Evolutionary conservation across 92 coral and sea anemone genomes (phyloP), one percentile per base, ranked within the genome.

Genomic region (Palythoa grandis): DNA sequence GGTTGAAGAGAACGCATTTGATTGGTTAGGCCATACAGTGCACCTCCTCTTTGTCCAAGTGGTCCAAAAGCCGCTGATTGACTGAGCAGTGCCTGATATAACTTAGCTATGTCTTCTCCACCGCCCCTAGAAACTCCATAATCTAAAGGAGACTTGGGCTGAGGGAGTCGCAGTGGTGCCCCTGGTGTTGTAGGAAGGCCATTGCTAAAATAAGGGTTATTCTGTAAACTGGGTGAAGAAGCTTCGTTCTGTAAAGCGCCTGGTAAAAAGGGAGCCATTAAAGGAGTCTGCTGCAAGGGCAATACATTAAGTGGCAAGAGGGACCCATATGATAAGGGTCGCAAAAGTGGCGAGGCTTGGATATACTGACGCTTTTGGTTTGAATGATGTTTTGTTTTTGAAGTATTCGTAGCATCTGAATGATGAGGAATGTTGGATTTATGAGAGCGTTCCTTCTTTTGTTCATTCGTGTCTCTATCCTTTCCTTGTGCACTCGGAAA

Each of bases 301-400:
- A 89, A 86, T 70, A 73, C 90, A 17, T 90, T 78, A 29, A 88
- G 70, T 0, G 89, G 35, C 70, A 89, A 68, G 48, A 53, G 83
- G 22, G 86, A 38, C 7, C 85, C 85, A 63, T 65, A 63, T 5
- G 86, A 68, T 47, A 86, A 90, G 7, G 92, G 91, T 23, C 77
- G 91, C 38, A 78, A 57, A 48, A 69, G 92, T 5, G 98, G 95
- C 40, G 77, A 57, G 16, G 92, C 92, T 15, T 89, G 91, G 56
- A 94, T 94, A 60, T 90, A 89, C 84, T 94, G 98, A 54, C 98
- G 89, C 60, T 94, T 94, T 39, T 69, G 86, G 2, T 66, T 80
- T 3, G 47, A 80, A 24, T 66, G 57, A 39, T 53, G n/a, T 65
- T 66, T 80, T 80, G 7, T 16, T 43, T 7, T 48, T 80, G 75